Evolutionary conservation across 2,797 vertebrate species (phyloP), one percentile per base, ranked within the genome.

Genomic region (Pampus argenteus): DNA sequence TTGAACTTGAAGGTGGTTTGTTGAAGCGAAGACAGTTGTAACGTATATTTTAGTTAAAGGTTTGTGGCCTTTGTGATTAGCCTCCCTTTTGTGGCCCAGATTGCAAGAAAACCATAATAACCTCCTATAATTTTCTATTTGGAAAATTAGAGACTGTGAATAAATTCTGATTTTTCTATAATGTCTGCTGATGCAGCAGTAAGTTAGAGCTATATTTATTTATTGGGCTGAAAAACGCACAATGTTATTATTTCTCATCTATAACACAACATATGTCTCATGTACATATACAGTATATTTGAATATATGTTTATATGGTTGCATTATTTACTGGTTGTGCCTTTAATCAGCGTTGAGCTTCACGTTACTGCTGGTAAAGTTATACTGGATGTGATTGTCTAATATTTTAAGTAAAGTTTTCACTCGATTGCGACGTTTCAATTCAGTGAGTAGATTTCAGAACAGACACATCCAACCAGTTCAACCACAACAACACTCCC

Each of bases 401-500:
- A 31, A n/a, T 15, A 38, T 57, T 71, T 51, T 1, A 15, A 20
- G 3, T 17, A 7, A 57, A 45, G 54, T 8, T n/a, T 17, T 44
- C 40, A 56, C 48, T 7, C 22, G 17, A 5, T 18, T 45, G 1
- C 18, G n/a, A 31, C 29, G 13, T n/a, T 36, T 59, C 25, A 49
- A 5, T 25, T 0, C 31, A 54, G 54, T 18, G 22, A 40, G 10
- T n/a, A 13, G 18, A 18, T 40, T 59, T 59, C 26, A 58, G 50
- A 47, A 38, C 47, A 25, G 57, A 45, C 4, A 54, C 56, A 68
- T 50, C 55, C 26, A 20, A 20, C 25, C 48, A n/a, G 29, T 66
- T 66, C 9, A 71, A 55, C 68, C 73, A 70, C 40, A 73, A 52
- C 60, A 38, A n/a, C n/a, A n/a, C n/a, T 60, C 66, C 73, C 44